phyloP scores from a whole-genome alignment of 1,140 invertebrate genomes.

The Ips nitidus region DNA sequence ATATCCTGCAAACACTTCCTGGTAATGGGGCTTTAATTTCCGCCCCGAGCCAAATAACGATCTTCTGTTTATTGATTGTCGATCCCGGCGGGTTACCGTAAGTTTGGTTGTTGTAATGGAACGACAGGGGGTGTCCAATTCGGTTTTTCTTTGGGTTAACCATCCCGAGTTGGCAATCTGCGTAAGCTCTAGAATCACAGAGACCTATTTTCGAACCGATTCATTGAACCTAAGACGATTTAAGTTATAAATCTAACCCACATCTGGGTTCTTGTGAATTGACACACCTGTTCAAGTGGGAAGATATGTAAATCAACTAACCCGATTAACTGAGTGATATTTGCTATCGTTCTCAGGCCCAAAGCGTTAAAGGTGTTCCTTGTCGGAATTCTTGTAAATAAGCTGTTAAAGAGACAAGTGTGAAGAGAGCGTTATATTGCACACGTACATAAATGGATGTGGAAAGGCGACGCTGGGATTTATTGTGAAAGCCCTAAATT shows the following conservation, averaged over 20 bases:
- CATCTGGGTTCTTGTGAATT: slow-evolving; percentile 14
- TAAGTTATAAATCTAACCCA: slow-evolving; percentile 24
- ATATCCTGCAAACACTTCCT: slow-evolving; percentile 35
- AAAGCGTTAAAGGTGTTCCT: slow-evolving; percentile 6
- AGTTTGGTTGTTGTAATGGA: slow-evolving; percentile 11
- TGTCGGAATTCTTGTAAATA: slow-evolving; percentile 10
- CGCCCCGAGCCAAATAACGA: slow-evolving; percentile 27
- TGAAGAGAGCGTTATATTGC: too few relatives aligned
- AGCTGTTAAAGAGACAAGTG: background rate
- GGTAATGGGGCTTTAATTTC: slow-evolving; percentile 43
- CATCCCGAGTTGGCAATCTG: background rate
- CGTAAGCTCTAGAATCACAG: background rate
- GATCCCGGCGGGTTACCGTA: slow-evolving; percentile 2
- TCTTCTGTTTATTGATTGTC: slow-evolving; percentile 33
- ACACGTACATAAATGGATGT: too few relatives aligned
- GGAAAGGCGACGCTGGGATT: background rate
- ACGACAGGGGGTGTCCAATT: background rate
- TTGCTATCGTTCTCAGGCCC: slow-evolving; percentile 19
- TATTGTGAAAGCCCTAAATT: background rate
- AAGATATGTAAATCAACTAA: slow-evolving; percentile 33
- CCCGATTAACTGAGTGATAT: slow-evolving; percentile 25
- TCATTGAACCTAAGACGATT: slow-evolving; percentile 8
- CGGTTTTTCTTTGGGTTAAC: background rate
- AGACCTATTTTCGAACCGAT: slow-evolving; percentile 1
- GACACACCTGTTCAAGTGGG: slow-evolving; percentile 30